Percentiles rank a stretch among this genome's conserved stretches.
phyloP scores from a whole-genome alignment of 2,888 invertebrate species.

The Agonopterix alstromeriana region DNA sequence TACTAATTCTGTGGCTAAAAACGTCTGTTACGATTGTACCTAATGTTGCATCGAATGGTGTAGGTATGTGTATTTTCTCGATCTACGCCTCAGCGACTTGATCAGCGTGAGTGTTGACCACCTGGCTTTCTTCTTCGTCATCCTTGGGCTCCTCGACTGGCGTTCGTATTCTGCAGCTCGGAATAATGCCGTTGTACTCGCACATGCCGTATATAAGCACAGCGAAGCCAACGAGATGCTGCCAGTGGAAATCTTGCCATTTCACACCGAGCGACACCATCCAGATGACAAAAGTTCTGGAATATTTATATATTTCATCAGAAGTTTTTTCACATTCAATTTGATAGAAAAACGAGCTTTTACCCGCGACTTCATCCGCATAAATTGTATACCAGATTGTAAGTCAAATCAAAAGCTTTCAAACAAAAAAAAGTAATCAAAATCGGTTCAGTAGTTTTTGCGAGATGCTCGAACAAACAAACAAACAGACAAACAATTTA shows the following conservation, averaged over 20 bases:
- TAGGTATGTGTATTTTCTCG: not conserved
- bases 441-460: no score
- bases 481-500: no score
- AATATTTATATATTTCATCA: slow-evolving; percentile 3
- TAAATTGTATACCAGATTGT: no score
- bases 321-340: no score
- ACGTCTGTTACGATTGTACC: no score
- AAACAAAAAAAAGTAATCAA: no score
- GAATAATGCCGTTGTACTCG: slow-evolving; percentile 83
- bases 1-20: no score
- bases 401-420: no score
- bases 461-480: no score
- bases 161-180: slow-evolving; percentile 28
- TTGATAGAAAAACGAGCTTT: no score
- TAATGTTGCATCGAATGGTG: no score
- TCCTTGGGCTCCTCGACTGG: slow-evolving; percentile 2
- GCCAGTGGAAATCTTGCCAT: slow-evolving; percentile 88
- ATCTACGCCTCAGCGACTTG: slow-evolving; percentile 12
- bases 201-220: slow-evolving; percentile 88
- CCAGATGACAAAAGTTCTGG: slow-evolving; percentile 93
- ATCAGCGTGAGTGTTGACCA: slow-evolving; percentile 25
- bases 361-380: no score
- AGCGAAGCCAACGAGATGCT: slow-evolving; percentile 87
- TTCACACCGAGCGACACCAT: slow-evolving; percentile 82
- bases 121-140: slow-evolving; percentile 20